Conservation (phyloP, 2,888 invertebrate genomes). For the Diachrysia chrysitis region DNA sequence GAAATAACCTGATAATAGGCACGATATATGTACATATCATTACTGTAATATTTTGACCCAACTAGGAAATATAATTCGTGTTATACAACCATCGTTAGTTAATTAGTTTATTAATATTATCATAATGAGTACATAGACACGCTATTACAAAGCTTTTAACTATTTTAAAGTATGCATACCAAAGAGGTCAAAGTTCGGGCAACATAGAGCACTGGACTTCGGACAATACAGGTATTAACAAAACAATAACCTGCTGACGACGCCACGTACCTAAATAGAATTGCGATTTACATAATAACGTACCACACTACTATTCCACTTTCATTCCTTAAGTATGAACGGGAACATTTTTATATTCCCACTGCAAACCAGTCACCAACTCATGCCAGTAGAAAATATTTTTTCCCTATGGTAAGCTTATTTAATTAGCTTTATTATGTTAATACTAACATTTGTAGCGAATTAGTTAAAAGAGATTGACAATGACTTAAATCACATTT, state of each 20-base stretch:
- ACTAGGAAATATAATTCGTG: neutral
- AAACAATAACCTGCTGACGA: slow-evolving; percentile 45
- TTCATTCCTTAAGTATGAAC: slow-evolving; percentile 35
- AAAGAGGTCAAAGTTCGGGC: slow-evolving; percentile 47
- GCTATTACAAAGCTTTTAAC: slow-evolving; percentile 22
- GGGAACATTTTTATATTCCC: slow-evolving; percentile 47
- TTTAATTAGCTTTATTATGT: slow-evolving; percentile 3
- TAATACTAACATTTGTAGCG: slow-evolving; percentile 31
- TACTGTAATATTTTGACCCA: neutral
- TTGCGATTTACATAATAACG: slow-evolving; percentile 39
- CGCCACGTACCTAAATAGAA: slow-evolving; percentile 37
- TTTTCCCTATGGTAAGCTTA: slow-evolving; percentile 14
- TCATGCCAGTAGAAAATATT: slow-evolving; percentile 19
- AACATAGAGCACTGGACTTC: slow-evolving; percentile 36
- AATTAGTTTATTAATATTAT: neutral
- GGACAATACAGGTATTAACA: slow-evolving; percentile 35
- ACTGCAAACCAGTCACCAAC: slow-evolving; percentile 23
- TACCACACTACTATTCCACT: slow-evolving; percentile 15
- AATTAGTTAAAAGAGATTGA: slow-evolving; percentile 60
- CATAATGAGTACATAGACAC: slow-evolving; percentile 10
- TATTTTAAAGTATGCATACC: slow-evolving; percentile 28
- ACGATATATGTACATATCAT: neutral
- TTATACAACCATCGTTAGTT: slow-evolving; percentile 16
- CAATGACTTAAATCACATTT: slow-evolving; percentile 63
- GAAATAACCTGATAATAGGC: neutral